These are phyloP conservation scores for Aleiodes leptofemur DNA, from an alignment of 2,888 invertebrate species.

Conservation along the genomic window DNA sequence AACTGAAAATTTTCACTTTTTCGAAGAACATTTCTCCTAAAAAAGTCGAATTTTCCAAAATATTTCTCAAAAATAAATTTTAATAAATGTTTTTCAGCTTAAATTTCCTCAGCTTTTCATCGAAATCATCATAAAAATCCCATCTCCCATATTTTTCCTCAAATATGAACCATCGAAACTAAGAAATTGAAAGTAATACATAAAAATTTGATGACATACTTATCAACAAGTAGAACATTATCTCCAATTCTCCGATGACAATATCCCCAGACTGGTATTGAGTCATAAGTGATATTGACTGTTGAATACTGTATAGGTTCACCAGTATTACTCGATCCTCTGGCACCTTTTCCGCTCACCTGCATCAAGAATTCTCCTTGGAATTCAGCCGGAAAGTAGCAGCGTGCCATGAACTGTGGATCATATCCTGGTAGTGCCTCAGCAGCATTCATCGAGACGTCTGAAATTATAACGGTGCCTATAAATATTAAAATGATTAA, in stretches of 20 bases:
- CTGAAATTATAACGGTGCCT: constrained; percentile 51
- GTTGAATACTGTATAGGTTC: constrained; percentile 79
- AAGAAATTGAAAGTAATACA: constrained; percentile 1
- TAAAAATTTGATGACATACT: constrained; percentile 70
- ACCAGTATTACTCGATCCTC: constrained; percentile 71
- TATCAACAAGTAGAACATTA: constrained; percentile 80
- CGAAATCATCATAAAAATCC: background rate
- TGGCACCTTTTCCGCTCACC: constrained; percentile 69
- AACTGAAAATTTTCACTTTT: too few relatives aligned
- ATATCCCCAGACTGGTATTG: constrained; percentile 82
- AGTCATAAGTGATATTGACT: constrained; percentile 80
- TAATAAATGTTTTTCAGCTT: too few relatives aligned
- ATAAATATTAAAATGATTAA: constrained; percentile 34
- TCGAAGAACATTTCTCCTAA: too few relatives aligned
- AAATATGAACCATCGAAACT: too few relatives aligned
- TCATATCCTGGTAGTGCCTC: constrained; percentile 64
- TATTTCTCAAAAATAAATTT: background rate
- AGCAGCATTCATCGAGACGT: constrained; percentile 54
- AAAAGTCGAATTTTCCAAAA: background rate
- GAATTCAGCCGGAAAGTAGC: constrained; percentile 81
- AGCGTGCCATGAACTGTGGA: constrained; percentile 73
- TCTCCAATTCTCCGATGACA: constrained; percentile 80
- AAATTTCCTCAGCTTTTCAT: too few relatives aligned
- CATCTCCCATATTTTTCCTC: background rate
- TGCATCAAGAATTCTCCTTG: constrained; percentile 82